phyloP scores from a whole-genome alignment of 2,113 vertebrate genomes.

The Blennius ocellaris region DNA sequence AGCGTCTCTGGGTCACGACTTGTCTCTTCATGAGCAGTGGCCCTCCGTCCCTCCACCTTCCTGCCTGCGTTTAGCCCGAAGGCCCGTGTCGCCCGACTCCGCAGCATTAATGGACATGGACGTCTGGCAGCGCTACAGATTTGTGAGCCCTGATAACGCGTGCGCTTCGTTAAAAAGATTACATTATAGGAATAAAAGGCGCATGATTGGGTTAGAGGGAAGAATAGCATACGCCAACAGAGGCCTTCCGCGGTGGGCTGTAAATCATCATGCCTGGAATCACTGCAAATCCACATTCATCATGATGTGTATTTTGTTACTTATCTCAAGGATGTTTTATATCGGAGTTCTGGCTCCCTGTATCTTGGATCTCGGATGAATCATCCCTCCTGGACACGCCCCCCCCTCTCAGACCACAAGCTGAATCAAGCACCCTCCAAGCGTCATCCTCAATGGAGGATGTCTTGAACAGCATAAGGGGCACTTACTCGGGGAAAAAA shows the following conservation, averaged over 20 bases:
- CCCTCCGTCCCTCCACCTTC: constrained; percentile 43
- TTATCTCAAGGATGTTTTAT: constrained; percentile 59
- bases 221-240: constrained; percentile 64
- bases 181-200: constrained; percentile 66
- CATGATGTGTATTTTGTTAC: constrained; percentile 24
- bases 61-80: constrained; percentile 56
- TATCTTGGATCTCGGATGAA: constrained; percentile 56
- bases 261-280: constrained; percentile 52
- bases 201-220: constrained; percentile 68
- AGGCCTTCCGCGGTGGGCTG: constrained; percentile 36
- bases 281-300: constrained; percentile 42
- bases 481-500: constrained; percentile 10
- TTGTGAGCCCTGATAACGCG: constrained; percentile 65
- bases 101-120: constrained; percentile 70
- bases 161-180: constrained; percentile 67
- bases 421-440: constrained; percentile 45
- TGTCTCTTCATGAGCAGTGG: constrained; percentile 39
- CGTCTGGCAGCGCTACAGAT: constrained; percentile 70
- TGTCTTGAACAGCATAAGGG: constrained; percentile 10
- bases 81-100: constrained; percentile 58
- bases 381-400: constrained; percentile 22
- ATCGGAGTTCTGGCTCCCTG: constrained; percentile 52
- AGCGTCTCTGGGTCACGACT: constrained; percentile 60
- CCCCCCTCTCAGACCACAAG: constrained; percentile 26
- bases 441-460: constrained; percentile 35